Conservation (phyloP, 1,140 invertebrate species). For the Drosophila lacteicornis region DNA sequence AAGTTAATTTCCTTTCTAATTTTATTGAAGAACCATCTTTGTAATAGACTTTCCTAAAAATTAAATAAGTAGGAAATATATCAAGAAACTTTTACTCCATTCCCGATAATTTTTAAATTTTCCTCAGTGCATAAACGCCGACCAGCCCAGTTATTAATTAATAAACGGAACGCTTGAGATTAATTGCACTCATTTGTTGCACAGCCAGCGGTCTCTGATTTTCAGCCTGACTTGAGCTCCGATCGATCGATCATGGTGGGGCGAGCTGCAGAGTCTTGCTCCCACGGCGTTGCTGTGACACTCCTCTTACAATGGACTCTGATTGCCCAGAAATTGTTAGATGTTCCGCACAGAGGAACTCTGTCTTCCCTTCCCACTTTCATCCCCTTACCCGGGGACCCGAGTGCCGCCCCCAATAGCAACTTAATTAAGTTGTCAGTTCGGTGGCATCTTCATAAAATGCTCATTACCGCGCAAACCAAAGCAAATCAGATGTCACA, state of each 20-base stretch:
- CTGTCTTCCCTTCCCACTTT: background rate
- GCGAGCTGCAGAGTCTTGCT: background rate
- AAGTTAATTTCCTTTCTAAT: no score
- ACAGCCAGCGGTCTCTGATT: conserved; percentile 58
- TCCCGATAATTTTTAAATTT: background rate
- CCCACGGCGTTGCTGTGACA: conserved; percentile 17
- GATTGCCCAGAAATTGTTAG: conserved; percentile 52
- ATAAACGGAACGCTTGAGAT: conserved; percentile 71
- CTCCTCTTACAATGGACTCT: conserved; percentile 52
- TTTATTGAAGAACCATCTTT: background rate
- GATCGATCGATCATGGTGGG: conserved; percentile 64
- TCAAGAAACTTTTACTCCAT: background rate
- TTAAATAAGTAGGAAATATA: background rate
- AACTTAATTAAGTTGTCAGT: conserved; percentile 81
- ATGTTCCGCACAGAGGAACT: conserved; percentile 17
- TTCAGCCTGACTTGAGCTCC: conserved; percentile 6
- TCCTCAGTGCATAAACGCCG: conserved; percentile 1
- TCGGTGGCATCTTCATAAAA: conserved; percentile 72
- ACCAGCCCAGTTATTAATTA: conserved; percentile 69
- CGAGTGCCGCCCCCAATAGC: conserved; percentile 51
- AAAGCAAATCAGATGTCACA: conserved; percentile 72
- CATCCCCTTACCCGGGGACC: background rate
- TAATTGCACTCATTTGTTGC: conserved; percentile 75
- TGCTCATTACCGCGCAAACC: conserved; percentile 66
- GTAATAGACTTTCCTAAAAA: background rate